Base-by-base conservation (phyloP, 2,888 invertebrate species). In the Lithophane semibrunnea region DNA sequence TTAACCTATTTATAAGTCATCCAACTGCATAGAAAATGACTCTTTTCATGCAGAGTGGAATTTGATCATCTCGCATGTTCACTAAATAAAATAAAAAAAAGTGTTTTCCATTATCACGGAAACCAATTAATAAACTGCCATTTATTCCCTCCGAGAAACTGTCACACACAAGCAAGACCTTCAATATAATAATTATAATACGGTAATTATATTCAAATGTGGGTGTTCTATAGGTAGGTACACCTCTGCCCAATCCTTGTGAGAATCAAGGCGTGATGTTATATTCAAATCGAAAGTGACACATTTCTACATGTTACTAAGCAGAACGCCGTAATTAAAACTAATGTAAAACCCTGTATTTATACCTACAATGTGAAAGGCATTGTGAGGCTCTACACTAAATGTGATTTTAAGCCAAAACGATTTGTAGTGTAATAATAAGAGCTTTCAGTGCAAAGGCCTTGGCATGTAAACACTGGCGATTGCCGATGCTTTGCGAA, bases 391-490 rank as follows among this genome's bases (percentile, higher is more conserved):
- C 69, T 90, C 89, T 76, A 66, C 75, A 66, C 70, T 83, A 85
- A 89, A 90, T 84, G 88, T 80, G 85, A 90, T 90, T 90, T 87
- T 83, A 88, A 75, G 77, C 85, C 88, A 83, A 77, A 77, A 86
- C 88, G 87, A 89, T 90, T 90, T 83, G 86, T 75, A 78, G 82
- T 85, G 82, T 92, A 92, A 90, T 91, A 88, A 90, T 91, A 88
- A 90, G 87, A 89, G 91, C 84, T 92, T 92, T 91, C 91, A 91
- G 88, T 92, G 88, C 88, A 90, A 88, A 90, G 90, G 85, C 95
- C 95, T 95, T 95, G 94, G 89, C 63, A 78, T 81, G 89, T 91
- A 92, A 94, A 92, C 92, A 90, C 86, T 85, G 88, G 86, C 86
- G 91, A 92, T 91, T 90, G 92, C 84, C 87, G 77, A 84, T 89